A percentile compares a stretch with the other conserved stretches of the same genome.
Conservation (phyloP, 2,113 vertebrate species). For the Melanerpes aurifrons region DNA sequence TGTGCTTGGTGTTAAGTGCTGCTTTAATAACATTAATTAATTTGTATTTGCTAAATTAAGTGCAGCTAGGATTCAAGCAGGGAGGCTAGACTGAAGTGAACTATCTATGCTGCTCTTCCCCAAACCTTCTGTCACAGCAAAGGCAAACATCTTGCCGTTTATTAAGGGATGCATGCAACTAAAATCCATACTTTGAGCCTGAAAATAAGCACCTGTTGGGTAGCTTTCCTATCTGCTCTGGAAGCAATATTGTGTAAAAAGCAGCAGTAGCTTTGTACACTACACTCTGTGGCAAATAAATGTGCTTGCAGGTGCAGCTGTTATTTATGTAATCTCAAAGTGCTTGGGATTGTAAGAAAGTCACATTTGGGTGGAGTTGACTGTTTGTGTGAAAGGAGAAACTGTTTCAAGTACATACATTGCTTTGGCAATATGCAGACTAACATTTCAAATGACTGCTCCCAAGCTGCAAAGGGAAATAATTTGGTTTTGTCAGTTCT, state of each 20-base stretch:
- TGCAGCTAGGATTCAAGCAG: background rate
- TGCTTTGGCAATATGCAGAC: background rate
- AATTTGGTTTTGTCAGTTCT: background rate
- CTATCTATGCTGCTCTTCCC: constrained; percentile 13
- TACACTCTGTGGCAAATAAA: background rate
- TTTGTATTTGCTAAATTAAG: constrained; percentile 18
- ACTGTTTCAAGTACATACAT: background rate
- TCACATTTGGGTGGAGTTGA: background rate
- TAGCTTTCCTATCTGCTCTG: background rate
- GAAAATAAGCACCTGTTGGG: background rate
- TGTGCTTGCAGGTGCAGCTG: background rate
- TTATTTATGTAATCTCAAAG: background rate
- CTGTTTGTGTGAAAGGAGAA: background rate
- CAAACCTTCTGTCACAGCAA: background rate
- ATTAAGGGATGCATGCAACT: background rate
- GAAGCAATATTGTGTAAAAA: background rate
- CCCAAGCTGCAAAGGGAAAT: background rate
- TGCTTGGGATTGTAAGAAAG: background rate
- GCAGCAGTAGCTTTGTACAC: background rate
- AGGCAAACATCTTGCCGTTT: background rate
- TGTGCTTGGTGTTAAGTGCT: constrained; percentile 28
- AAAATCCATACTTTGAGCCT: background rate
- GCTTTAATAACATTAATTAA: constrained; percentile 47
- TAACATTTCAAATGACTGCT: background rate
- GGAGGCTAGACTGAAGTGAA: constrained; percentile 14